Evolutionary conservation across 2,113 vertebrate genomes (phyloP), one percentile per base, ranked within the genome.

Genomic region (Microcebus lehilahytsara): DNA sequence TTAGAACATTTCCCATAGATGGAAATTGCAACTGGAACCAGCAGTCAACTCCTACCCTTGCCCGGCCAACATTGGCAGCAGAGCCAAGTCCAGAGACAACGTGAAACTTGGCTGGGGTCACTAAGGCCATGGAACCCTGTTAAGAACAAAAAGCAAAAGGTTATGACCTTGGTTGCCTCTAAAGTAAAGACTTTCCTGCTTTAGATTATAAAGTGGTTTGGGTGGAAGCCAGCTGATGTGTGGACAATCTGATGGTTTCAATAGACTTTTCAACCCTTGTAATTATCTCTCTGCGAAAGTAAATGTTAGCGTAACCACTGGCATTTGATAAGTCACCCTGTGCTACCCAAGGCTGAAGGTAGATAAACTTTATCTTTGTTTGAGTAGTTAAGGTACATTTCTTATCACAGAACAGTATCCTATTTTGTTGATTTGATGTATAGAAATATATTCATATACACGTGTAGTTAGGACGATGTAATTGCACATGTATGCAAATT

Each of bases 251-350:
- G 69, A 91, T 75, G 96, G 81, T 53, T 85, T 91, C 93, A 85
- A n/a, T 72, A 78, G 91, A 66, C 74, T 93, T 94, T 93, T 91
- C 88, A 96, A 74, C 27, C 81, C 74, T 88, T 95, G 85, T 94
- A 85, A 97, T 97, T 85, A 95, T 78, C 93, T 93, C 89, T 92
- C 90, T 51, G 40, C 66, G 88, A 89, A 94, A 97, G 85, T 97
- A 97, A 97, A 96, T 94, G 89, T 97, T 97, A 97, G 78, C 69
- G 25, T 96, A 96, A 94, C 95, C 89, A 23, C 37, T 94, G 93
- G 81, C 93, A 97, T 97, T 94, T 94, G 95, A 60, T 95, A 95
- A 96, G 95, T 78, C 56, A 42, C 53, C 87, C 83, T 87, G n/a
- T 83, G 67, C 53, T 91, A 75, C 66, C 19, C 81, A 93, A 83